Evolutionary conservation across 2,113 vertebrate species (phyloP), one percentile per base, ranked within the genome.

Genomic region (Corythornis vintsioides): DNA sequence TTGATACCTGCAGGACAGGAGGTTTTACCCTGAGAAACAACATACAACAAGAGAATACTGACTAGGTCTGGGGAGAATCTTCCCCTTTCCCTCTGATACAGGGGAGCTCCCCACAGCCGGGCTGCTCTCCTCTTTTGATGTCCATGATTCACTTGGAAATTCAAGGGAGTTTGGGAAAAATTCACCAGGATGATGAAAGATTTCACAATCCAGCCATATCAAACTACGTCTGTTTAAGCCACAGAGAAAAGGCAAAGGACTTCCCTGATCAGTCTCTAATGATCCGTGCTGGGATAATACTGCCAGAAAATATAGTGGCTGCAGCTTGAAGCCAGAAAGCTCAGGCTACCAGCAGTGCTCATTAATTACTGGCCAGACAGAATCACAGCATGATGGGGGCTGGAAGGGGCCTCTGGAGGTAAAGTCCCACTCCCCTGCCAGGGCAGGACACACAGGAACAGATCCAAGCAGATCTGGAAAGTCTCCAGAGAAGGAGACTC

Each of bases 61-160:
- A 79, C 16, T 11, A 76, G 71, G 21, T 38, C 48, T 61, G 50
- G 29, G 57, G 7, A 60, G 20, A 33, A 87, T 19, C 17, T n/a
- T n/a, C 56, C 12, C 52, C 52, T 11, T 25, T 26, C 15, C 0
- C 29, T 9, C 26, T 33, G 38, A 21, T 25, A 2, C 0, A 0
- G 17, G n/a, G 52, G 5, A 43, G 0, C 9, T 43, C 63, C 52
- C 0, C 0, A 1, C 1, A 7, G 47, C 15, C 10, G 38, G 10
- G 63, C 52, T 88, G 80, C 64, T 55, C 14, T 28, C 52, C 69
- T 70, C 12, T 3, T 11, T 15, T 40, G 26, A 12, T 82, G 81
- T 7, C 61, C 55, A 12, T 2, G 0, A 2, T 4, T 78, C 28
- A 0, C 14, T 19, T 19, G 31, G 75, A 15, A 86, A 72, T 29